Conservation (phyloP, 1,140 invertebrate species). For the Drosophila arizonae region DNA sequence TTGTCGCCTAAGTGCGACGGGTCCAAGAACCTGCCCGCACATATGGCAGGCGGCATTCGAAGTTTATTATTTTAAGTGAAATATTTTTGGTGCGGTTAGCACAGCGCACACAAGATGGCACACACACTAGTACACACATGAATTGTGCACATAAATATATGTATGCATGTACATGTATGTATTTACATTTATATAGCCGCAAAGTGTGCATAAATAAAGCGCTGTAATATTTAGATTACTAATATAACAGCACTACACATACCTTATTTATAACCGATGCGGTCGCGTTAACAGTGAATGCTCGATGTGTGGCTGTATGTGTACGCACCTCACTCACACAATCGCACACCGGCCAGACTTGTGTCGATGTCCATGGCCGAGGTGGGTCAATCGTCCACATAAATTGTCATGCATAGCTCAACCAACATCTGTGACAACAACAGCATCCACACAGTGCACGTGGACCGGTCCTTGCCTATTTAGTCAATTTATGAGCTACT, state of each 20-base stretch:
- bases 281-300: conserved; percentile 8
- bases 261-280: conserved; percentile 24
- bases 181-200: conserved; percentile 1
- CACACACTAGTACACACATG: conserved; percentile 10
- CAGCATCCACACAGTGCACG: background rate
- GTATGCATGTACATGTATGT: background rate
- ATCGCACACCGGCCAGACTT: too few species aligned
- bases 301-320: background rate
- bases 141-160: background rate
- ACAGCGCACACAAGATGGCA: conserved; percentile 21
- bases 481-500: conserved; percentile 13
- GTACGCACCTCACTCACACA: background rate
- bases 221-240: conserved; percentile 31
- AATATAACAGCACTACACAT: conserved; percentile 22
- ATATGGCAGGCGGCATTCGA: conserved; percentile 21
- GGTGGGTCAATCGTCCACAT: conserved; percentile 19
- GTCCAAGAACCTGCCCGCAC: background rate
- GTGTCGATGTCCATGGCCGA: background rate
- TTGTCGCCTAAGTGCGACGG: conserved; percentile 20
- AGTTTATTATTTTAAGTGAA: conserved; percentile 39
- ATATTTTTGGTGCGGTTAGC: conserved; percentile 23
- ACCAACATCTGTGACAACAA: conserved; percentile 3
- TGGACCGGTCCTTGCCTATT: background rate
- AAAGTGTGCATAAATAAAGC: conserved; percentile 39
- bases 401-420: conserved; percentile 6